A percentile compares a stretch with the other conserved stretches of the same genome.
These are phyloP conservation scores for Platysteira castanea DNA, from an alignment of 2,113 vertebrate species.

Conservation along the genomic window DNA sequence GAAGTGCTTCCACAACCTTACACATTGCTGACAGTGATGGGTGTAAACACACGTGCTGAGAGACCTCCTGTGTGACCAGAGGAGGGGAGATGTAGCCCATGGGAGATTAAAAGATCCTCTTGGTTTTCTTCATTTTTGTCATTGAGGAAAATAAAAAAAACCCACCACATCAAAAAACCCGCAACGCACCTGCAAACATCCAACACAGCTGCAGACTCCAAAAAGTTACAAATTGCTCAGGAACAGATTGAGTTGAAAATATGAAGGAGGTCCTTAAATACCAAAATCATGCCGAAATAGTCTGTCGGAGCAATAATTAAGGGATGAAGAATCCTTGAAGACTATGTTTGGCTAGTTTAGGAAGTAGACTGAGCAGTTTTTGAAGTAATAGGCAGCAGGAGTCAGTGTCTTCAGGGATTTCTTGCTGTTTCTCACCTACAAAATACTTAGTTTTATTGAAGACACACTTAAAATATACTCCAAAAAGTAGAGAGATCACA, in stretches of 20 bases:
- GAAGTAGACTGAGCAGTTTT: background rate
- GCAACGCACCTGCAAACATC: background rate
- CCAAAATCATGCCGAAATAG: background rate
- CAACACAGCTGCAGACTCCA: background rate
- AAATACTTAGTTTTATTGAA: background rate
- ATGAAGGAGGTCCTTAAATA: background rate
- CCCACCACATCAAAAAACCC: rapidly evolving
- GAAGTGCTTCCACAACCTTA: background rate
- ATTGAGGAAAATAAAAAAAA: background rate
- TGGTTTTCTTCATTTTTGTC: background rate
- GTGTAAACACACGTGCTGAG: background rate
- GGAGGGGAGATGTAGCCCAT: rapidly evolving
- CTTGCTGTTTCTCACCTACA: background rate
- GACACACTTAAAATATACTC: background rate
- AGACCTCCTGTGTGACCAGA: background rate
- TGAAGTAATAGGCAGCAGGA: background rate
- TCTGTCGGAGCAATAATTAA: background rate
- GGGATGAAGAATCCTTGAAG: background rate
- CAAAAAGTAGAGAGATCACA: background rate
- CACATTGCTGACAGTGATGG: background rate
- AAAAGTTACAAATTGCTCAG: background rate
- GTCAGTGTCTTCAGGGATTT: background rate
- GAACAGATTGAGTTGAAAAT: background rate
- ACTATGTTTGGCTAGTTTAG: background rate
- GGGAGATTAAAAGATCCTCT: background rate